Conservation (phyloP, 2,113 vertebrate genomes). For the Pelecanoides urinatrix region DNA sequence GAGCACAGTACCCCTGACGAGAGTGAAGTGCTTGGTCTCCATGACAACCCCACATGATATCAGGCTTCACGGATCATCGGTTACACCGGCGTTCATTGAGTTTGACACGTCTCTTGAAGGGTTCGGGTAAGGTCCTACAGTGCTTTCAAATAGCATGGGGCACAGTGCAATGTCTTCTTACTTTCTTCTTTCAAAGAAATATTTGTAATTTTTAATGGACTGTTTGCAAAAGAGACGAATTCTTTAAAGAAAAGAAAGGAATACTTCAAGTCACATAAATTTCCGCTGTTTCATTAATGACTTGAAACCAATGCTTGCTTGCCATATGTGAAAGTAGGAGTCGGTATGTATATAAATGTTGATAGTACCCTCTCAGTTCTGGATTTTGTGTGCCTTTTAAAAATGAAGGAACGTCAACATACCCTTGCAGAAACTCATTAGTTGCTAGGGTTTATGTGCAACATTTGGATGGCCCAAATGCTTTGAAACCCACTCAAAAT, state of each 20-base stretch:
- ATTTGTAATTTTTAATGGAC: background rate
- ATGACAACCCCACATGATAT: conserved; percentile 99
- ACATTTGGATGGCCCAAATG: background rate
- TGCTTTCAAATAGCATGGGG: background rate
- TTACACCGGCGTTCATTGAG: conserved; percentile 93
- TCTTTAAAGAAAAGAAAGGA: background rate
- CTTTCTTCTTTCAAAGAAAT: background rate
- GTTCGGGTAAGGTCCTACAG: conserved; percentile 84
- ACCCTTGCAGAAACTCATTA: background rate
- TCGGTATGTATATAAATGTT: background rate
- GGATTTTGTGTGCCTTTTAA: background rate
- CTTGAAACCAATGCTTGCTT: background rate
- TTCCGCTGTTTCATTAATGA: background rate
- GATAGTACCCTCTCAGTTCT: background rate
- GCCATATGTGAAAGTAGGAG: background rate
- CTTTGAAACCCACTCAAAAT: background rate
- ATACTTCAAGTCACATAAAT: background rate
- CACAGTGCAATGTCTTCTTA: background rate
- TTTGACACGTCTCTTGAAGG: conserved; percentile 96
- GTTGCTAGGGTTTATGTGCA: background rate
- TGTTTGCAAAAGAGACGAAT: background rate
- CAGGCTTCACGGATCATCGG: conserved; percentile 91
- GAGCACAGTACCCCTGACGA: conserved; percentile 94
- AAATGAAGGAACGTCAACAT: rapidly evolving
- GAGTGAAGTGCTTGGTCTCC: conserved; percentile 97